Conservation (phyloP, 2,113 vertebrate genomes). For the Riparia riparia region DNA sequence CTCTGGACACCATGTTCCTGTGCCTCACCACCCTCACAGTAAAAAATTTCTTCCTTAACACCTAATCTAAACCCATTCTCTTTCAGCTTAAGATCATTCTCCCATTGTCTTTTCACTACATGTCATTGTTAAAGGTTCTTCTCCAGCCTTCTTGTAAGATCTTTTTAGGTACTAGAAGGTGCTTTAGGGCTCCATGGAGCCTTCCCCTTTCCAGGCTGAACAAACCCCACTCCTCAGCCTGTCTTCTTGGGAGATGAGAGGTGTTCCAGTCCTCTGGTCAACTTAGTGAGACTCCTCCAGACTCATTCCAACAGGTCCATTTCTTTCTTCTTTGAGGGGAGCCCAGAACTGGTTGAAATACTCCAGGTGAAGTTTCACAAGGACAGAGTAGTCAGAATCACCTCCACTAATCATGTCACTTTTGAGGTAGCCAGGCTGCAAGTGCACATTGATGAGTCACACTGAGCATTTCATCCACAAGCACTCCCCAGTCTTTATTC, state of each 20-base stretch:
- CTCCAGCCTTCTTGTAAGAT: background rate
- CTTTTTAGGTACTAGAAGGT: background rate
- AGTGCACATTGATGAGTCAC: background rate
- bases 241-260: background rate
- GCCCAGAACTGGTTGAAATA: background rate
- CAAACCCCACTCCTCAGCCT: background rate
- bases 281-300: background rate
- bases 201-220: background rate
- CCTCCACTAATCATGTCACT: fast-evolving
- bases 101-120: background rate
- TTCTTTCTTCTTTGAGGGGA: background rate
- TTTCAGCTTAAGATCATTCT: background rate
- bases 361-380: background rate
- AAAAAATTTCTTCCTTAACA: background rate
- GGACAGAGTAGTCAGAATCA: background rate
- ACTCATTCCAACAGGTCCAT: background rate
- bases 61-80: background rate
- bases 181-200: background rate
- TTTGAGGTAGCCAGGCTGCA: background rate
- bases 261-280: background rate
- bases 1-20: background rate
- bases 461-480: background rate
- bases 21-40: background rate
- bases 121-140: background rate
- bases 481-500: background rate